Evolutionary conservation across 2,888 invertebrate genomes (phyloP), one percentile per base, ranked within the genome.

Genomic region (Sthenelais limicola): DNA sequence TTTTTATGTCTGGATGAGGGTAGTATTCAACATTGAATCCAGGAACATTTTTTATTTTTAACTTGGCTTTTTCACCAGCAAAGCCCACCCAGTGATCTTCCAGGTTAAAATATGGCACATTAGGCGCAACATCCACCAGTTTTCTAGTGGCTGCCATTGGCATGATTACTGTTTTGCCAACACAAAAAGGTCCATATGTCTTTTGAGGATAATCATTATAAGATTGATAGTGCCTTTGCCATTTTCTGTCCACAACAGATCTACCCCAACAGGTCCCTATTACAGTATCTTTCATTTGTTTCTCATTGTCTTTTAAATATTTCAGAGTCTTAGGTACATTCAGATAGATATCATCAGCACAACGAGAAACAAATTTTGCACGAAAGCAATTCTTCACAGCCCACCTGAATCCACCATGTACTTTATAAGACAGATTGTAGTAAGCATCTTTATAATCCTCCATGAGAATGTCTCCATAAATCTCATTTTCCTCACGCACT

Each of bases 371-470:
- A 43, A 43, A 43, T 9, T 18, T 43, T 43, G 43, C 43, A 9
- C 18, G 43, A 43, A 18, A 18, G 15, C 43, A 43, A 18, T 43
- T 9, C 9, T 18, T 18, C 43, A 43, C 43, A 43, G 43, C 43
- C 43, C 43, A 43, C 43, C 18, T 43, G 12, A 43, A 43, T 12
- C 43, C 43, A 43, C 18, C 18, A 12, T 12, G 15, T 18, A 43
- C 43, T 43, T 43, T 43, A 43, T 43, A 43, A 18, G 43, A 43
- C 43, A 43, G n/a, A n/a, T n/a, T n/a, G n/a, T n/a, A n/a, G n/a
- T n/a, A n/a, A n/a, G n/a, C n/a, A n/a, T n/a, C n/a, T 18, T 43
- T 43, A 18, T 43, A 43, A 43, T 43, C 43, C 43, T 43, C 12
- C 18, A 12, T 9, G 12, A 43, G 43, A 43, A 43, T 43, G 15